Evolutionary conservation across 2,113 vertebrate species (phyloP).

Genomic region (Takifugu bimaculatus): DNA sequence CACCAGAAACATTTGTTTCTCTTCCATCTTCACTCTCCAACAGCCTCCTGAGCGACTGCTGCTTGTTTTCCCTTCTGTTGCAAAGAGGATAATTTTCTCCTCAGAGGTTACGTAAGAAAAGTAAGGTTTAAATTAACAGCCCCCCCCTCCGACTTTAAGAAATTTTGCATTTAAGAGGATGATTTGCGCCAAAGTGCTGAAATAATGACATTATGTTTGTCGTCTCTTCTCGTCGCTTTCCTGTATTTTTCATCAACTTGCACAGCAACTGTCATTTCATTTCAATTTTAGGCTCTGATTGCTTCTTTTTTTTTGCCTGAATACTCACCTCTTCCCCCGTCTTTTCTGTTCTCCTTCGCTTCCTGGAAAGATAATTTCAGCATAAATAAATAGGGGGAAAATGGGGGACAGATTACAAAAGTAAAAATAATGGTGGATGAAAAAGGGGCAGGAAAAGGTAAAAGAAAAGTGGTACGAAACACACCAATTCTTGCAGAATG

Average conservation of each 20-base stretch:
- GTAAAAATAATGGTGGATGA: background rate
- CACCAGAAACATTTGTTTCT: no score
- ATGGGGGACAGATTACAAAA: slow-evolving; percentile 21
- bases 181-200: slow-evolving; percentile 56
- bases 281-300: slow-evolving; percentile 75
- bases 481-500: no score
- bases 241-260: slow-evolving; percentile 60
- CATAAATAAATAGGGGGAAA: no score
- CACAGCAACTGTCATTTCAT: slow-evolving; percentile 68
- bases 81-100: slow-evolving; percentile 25
- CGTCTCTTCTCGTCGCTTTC: slow-evolving; percentile 44
- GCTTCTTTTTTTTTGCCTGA: slow-evolving; percentile 53
- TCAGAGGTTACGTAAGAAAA: slow-evolving; percentile 32
- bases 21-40: no score
- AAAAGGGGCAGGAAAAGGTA: background rate
- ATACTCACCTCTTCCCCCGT: slow-evolving; percentile 58
- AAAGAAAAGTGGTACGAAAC: no score
- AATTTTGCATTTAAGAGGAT: slow-evolving; percentile 47
- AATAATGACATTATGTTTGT: slow-evolving; percentile 68
- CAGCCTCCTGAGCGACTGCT: background rate
- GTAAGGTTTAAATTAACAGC: slow-evolving; percentile 28
- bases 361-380: slow-evolving; percentile 16
- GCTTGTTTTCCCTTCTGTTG: slow-evolving; percentile 6
- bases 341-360: slow-evolving; percentile 47
- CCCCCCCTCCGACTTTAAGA: background rate